Conservation (phyloP, 2,888 invertebrate genomes). For the Nineta flava region DNA sequence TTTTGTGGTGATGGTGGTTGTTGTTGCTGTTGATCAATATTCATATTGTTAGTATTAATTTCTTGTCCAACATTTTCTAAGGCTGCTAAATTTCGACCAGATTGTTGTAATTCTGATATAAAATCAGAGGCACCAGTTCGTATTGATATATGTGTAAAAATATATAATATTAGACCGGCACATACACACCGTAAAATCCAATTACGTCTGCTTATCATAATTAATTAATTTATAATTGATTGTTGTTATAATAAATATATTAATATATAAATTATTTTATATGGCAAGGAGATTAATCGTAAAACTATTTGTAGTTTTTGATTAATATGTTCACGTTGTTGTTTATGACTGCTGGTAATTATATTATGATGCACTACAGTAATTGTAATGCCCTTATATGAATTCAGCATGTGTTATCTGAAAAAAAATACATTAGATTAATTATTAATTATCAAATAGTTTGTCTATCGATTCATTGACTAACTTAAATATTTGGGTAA, state of each 20-base stretch:
- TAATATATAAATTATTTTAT: background rate
- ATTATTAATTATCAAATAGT: no score
- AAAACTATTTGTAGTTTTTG: no score
- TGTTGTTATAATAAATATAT: background rate
- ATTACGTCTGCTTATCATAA: conserved; percentile 10
- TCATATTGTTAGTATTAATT: no score
- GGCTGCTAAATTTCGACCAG: conserved; percentile 28
- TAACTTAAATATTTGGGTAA: no score
- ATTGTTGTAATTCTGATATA: conserved; percentile 25
- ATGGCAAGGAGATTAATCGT: no score
- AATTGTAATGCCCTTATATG: background rate
- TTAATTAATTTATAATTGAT: background rate
- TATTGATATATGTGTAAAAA: conserved; percentile 9
- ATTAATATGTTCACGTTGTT: no score
- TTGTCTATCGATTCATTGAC: no score
- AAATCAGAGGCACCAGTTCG: conserved; percentile 13
- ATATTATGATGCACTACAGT: no score
- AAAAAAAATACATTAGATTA: background rate
- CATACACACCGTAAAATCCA: conserved; percentile 9
- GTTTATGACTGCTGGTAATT: no score
- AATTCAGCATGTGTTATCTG: background rate
- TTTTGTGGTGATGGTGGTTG: background rate
- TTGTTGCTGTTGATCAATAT: background rate
- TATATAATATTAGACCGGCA: conserved; percentile 9
- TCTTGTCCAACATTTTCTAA: conserved; percentile 17